Percentiles rank a stretch among this genome's conserved stretches.
Conservation (phyloP, 2,888 invertebrate species). For the Loripinus fragilis region DNA sequence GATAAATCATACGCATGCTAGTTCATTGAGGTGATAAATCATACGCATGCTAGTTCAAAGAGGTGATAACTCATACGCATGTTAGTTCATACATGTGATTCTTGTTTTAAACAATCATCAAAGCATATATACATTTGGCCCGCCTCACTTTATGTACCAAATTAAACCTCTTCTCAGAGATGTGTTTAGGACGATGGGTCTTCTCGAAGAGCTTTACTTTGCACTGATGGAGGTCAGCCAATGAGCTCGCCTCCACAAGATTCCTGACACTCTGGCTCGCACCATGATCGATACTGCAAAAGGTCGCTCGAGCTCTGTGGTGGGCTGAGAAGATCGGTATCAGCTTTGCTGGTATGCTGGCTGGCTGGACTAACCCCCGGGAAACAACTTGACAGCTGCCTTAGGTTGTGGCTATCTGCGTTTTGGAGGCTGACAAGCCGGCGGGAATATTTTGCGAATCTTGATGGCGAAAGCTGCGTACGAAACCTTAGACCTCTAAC, state of each 20-base stretch:
- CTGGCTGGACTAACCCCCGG: neutral
- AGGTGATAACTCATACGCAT: too few relatives aligned
- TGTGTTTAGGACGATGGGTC: too few relatives aligned
- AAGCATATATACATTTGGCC: too few relatives aligned
- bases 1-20: too few relatives aligned
- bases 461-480: neutral
- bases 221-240: neutral
- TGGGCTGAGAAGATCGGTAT: neutral
- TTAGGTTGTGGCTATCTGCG: neutral
- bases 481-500: too few relatives aligned
- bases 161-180: too few relatives aligned
- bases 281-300: neutral
- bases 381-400: constrained; percentile 15
- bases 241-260: neutral
- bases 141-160: too few relatives aligned
- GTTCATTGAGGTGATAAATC: too few relatives aligned
- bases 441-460: neutral
- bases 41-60: too few relatives aligned
- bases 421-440: constrained; percentile 3
- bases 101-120: too few relatives aligned
- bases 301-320: neutral
- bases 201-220: neutral
- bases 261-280: neutral
- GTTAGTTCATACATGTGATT: too few relatives aligned
- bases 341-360: neutral